Conservation (phyloP, 2,797 vertebrate genomes). For the Spatula clypeata region DNA sequence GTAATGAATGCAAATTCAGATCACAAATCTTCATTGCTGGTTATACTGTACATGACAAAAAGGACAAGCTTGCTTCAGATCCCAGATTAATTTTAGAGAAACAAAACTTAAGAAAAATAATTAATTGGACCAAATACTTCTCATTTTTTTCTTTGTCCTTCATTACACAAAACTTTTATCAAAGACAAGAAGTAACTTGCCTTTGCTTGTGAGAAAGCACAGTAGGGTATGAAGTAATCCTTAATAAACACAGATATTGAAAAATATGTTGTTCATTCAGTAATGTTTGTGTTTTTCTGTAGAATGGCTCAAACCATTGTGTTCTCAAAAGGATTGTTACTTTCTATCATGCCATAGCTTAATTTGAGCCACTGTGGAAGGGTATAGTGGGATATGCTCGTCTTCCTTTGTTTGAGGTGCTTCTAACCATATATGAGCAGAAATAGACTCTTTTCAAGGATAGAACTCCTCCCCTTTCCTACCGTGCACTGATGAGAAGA, state of each 20-base stretch:
- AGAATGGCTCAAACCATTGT: not conserved
- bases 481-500: not conserved
- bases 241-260: not conserved
- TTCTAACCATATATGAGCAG: not conserved
- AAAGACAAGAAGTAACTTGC: not conserved
- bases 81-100: conserved; percentile 2
- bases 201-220: not conserved
- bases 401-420: not conserved
- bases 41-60: not conserved
- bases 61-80: conserved; percentile 8
- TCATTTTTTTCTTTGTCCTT: not conserved
- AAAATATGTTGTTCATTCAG: not conserved
- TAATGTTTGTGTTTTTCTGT: not conserved
- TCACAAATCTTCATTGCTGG: conserved; percentile 28
- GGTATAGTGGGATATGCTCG: not conserved
- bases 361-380: not conserved
- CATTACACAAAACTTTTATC: not conserved
- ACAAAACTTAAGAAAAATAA: not conserved
- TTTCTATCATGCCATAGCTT: not conserved
- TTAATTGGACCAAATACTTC: not conserved
- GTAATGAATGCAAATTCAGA: conserved; percentile 29
- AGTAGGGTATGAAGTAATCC: not conserved
- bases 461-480: not conserved
- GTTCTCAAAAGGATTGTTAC: not conserved
- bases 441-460: not conserved